Base-by-base conservation (phyloP, 2,113 vertebrate species). In the Gallinago media region DNA sequence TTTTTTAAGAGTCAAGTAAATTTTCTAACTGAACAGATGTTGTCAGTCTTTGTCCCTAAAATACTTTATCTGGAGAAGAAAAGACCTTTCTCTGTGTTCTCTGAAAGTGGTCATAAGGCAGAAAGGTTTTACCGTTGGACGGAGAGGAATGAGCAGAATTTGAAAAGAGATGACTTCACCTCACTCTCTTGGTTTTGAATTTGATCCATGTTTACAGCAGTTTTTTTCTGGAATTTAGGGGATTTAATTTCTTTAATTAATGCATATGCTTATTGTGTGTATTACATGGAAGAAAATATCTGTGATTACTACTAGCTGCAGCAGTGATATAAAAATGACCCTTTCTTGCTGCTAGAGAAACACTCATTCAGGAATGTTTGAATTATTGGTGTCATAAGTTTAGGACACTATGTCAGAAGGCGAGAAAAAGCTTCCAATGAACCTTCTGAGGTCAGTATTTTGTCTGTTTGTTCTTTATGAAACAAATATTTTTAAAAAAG, bases 31-130 rank as follows among this genome's bases (percentile, higher is more conserved):
- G 27, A 82, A 59, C 10, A 6, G 4, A 54, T 34, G 31, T 70
- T 34, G 32, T 47, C 7, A 10, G 74, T 47, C 40, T 62, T 62
- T 75, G 13, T 46, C 20, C 27, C 38, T 79, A 31, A 75, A 59
- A 75, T 79, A 8, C 2, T 40, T 75, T 25, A 38, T 47, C 36
- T 56, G 6, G 8, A 25, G 46, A 77, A 77, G 8, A 49, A 31
- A 63, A 49, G 7, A 55, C 5, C 2, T 0, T 34, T 78, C 10
- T 50, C 17, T 58, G 1, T 58, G 7, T 58, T 71, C 18, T 8
- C 20, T 79, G 32, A 27, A 50, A n/a, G 7, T 11, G 34, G 9
- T 62, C 19, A 16, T 11, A 25, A 11, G 18, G 15, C 4, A 31
- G 32, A 67, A 75, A 72, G 4, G 3, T 42, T 21, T 49, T n/a